These are phyloP conservation scores for Nesospiza acunhae DNA, from an alignment of 2,113 vertebrate genomes.

Conservation along the genomic window DNA sequence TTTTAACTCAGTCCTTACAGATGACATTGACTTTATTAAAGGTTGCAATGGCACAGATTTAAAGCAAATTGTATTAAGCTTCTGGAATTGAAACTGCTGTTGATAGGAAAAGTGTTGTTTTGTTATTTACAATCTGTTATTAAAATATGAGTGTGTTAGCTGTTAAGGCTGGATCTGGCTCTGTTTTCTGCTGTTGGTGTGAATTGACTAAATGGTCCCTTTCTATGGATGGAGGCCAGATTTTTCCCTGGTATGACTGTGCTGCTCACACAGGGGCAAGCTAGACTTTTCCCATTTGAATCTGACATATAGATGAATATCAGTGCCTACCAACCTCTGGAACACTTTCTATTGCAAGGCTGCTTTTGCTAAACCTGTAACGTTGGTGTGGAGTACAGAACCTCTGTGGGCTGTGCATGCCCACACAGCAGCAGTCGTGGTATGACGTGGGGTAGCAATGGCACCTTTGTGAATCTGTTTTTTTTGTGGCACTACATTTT, in stretches of 20 bases:
- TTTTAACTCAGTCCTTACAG: constrained; percentile 16
- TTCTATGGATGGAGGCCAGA: background rate
- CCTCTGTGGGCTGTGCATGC: background rate
- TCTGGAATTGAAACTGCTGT: background rate
- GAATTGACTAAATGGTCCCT: background rate
- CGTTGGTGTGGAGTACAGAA: background rate
- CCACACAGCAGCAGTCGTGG: background rate
- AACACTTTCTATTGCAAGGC: background rate
- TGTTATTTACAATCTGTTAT: background rate
- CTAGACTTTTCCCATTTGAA: background rate
- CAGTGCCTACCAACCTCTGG: background rate
- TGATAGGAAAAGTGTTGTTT: background rate
- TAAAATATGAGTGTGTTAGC: background rate
- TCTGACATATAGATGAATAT: background rate
- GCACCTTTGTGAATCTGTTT: background rate
- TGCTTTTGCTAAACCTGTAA: background rate
- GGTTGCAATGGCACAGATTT: constrained; percentile 31
- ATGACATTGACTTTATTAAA: constrained; percentile 47
- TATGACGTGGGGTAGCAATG: background rate
- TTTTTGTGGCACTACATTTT: background rate
- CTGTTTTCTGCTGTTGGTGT: background rate
- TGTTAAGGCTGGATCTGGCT: background rate
- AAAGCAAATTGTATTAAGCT: background rate
- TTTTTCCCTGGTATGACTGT: background rate
- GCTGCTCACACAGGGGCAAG: background rate